Percentiles rank a stretch among this genome's conserved stretches.
phyloP scores from a whole-genome alignment of 2,888 invertebrate genomes.

The Mycalesis mineus region DNA sequence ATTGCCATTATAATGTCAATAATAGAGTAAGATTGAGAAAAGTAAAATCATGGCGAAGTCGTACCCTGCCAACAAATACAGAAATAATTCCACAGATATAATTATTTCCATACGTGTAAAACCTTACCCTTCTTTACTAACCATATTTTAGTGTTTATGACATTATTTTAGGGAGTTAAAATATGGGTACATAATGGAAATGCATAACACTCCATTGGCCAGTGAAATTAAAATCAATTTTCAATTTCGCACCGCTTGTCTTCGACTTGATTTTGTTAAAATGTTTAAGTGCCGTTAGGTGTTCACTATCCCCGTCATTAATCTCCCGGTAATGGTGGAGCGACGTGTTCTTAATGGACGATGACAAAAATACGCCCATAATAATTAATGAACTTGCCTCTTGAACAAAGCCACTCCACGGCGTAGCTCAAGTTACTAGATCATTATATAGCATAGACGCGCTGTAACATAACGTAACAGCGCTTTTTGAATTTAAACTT shows the following conservation, averaged over 20 bases:
- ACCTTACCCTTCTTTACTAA: no score
- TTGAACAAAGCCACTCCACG: conserved; percentile 16
- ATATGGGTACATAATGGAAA: no score
- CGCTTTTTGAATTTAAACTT: neutral
- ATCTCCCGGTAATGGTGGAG: conserved; percentile 55
- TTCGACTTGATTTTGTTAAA: conserved; percentile 12
- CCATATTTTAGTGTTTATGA: no score
- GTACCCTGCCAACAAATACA: no score
- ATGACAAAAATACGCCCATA: conserved; percentile 62
- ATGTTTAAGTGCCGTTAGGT: conserved; percentile 49
- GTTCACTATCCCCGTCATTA: conserved; percentile 51
- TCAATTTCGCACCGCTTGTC: conserved; percentile 1
- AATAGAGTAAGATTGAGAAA: no score
- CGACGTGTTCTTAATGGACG: conserved; percentile 69
- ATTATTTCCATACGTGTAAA: no score
- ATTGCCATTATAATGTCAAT: no score
- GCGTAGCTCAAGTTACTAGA: conserved; percentile 26
- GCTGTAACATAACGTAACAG: neutral
- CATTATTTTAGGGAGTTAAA: no score
- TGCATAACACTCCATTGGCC: neutral
- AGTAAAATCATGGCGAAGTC: no score
- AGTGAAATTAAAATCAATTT: conserved; percentile 1
- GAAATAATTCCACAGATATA: no score
- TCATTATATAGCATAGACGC: neutral
- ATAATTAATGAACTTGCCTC: conserved; percentile 57